Percentiles rank a stretch among this genome's conserved stretches.
Evolutionary conservation across 2,113 vertebrate species (phyloP).

Genomic region (Ceyx margarethae): DNA sequence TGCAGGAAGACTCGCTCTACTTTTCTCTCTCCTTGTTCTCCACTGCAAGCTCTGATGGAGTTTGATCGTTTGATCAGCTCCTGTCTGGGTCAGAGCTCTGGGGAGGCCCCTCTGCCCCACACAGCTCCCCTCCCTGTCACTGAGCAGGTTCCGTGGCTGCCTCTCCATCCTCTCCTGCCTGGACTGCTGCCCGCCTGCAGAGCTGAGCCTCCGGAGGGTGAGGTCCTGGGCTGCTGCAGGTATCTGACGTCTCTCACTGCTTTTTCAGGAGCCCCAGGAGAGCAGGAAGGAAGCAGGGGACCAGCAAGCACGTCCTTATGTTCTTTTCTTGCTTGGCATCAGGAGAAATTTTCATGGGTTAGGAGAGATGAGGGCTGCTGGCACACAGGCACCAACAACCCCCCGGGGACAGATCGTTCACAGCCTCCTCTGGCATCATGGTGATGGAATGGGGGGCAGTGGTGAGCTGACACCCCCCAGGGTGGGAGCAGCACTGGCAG

Average conservation of each 20-base stretch:
- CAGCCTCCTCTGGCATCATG: accelerated
- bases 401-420: neutral
- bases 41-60: neutral
- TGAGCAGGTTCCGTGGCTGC: neutral
- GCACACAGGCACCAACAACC: neutral
- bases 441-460: accelerated
- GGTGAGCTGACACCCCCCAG: accelerated
- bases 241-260: neutral
- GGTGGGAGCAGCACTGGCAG: neutral
- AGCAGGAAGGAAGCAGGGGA: neutral
- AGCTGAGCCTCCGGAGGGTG: neutral
- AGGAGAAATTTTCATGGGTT: neutral
- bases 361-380: neutral
- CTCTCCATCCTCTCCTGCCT: neutral
- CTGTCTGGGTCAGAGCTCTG: neutral
- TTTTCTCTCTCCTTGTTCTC: neutral
- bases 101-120: neutral
- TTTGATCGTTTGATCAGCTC: neutral
- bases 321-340: neutral
- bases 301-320: neutral
- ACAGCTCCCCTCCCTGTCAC: neutral
- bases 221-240: neutral
- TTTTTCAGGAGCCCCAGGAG: neutral
- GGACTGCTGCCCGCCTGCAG: neutral
- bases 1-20: neutral